Evolutionary conservation across 1,140 invertebrate genomes (phyloP), one percentile per base, ranked within the genome.

Genomic region (Drosophila lacteicornis): DNA sequence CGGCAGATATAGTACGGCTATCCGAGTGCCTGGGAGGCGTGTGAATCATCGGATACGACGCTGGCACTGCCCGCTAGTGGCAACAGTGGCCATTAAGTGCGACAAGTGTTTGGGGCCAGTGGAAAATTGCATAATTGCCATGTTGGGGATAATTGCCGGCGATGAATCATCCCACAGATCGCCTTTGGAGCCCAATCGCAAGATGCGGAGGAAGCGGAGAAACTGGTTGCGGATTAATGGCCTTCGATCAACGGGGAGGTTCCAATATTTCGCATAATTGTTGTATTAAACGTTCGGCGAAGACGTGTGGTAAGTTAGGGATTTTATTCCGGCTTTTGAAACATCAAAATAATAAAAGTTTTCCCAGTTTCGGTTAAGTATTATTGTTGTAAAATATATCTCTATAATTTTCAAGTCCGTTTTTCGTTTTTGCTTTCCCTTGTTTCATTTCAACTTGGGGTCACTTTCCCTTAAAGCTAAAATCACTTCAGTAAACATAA

Each of bases 111-210:
- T 65, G 49, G 55, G 27, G 38, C 22, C 75, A 69, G 67, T 79
- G 55, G 67, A 60, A 82, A 87, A 82, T 86, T 86, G 84, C 83
- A 83, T 86, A 88, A 86, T 86, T 86, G 84, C 70, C 57, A 46
- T 68, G 67, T 66, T 65, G 59, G 25, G 45, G 53, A 75, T 76
- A 76, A 56, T 61, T 69, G 71, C 63, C 51, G 61, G 11, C 57
- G 47, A 80, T 80, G 78, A 80, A 59, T 80, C 78, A 80, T 68
- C 61, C 65, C 66, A 56, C 53, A 38, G 75, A 69, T 43, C 27
- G 43, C 56, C 25, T 66, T 45, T 66, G 60, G 33, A n/a, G 8
- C 11, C 12, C 33, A 40, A 60, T 17, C 40, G 49, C 45, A 73
- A 57, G 50, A 73, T 50, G 50, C 27, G 30, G 36, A n/a, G 17